phyloP scores from a whole-genome alignment of 1,140 invertebrate species.

The Campodea augens region DNA sequence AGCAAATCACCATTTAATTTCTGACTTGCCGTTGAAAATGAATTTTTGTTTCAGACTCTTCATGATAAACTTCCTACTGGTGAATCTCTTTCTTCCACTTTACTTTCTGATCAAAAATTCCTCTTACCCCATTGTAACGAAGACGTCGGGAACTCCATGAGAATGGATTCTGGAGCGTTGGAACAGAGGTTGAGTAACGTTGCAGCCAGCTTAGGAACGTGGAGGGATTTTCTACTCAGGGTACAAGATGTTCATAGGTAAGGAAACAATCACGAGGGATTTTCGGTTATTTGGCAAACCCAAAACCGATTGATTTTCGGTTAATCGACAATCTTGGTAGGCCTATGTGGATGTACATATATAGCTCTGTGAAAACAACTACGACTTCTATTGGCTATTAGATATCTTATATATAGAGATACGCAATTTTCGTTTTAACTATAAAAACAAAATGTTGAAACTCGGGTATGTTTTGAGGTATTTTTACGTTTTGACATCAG shows the following conservation, averaged over 20 bases:
- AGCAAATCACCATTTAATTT: background rate
- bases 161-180: conserved; percentile 57
- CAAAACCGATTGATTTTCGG: too few species aligned
- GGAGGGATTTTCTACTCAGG: conserved; percentile 46
- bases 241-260: conserved; percentile 36
- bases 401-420: too few species aligned
- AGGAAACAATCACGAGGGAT: conserved; percentile 6
- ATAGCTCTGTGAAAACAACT: too few species aligned
- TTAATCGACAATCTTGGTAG: too few species aligned
- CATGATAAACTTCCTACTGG: conserved; percentile 44
- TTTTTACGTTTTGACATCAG: too few species aligned
- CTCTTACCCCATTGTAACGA: conserved; percentile 56
- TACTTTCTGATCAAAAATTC: conserved; percentile 42
- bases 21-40: background rate
- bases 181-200: conserved; percentile 52
- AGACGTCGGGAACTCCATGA: conserved; percentile 47
- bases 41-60: conserved; percentile 27
- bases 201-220: conserved; percentile 58
- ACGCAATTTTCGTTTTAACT: too few species aligned
- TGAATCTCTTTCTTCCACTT: conserved; percentile 36
- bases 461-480: too few species aligned
- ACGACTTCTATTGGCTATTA: too few species aligned
- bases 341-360: too few species aligned
- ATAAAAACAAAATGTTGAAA: too few species aligned
- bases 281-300: too few species aligned